Base-by-base conservation (phyloP, 1,140 invertebrate genomes). In the Bombus pyrosoma region DNA sequence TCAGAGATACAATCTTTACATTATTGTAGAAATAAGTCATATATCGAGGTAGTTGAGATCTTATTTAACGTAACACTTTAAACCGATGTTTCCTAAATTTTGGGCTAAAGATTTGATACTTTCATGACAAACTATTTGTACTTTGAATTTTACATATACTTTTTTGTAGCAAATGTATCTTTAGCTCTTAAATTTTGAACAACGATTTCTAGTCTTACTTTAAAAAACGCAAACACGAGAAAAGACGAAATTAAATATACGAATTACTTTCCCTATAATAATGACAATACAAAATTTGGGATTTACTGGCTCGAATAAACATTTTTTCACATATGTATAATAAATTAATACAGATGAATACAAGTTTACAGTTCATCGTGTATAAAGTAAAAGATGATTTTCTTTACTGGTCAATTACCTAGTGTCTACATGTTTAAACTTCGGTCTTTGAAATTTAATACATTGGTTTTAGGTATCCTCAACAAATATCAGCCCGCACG, bases 11-110 rank as follows among this genome's bases (percentile, higher is more conserved):
- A 57, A 72, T 79, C 72, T 80, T 80, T 71, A 84, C 53, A 64
- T 72, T 71, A 80, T 62, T 64, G 68, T 41, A 59, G 77, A 85
- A 85, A 85, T 85, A 85, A 85, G 57, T 85, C 39, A 77, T 85
- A 85, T 80, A 68, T 73, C 83, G 77, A 85, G 83, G 83, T 85
- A 85, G 83, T 85, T 85, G 77, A 85, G 53, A 85, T 85, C 76
- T 80, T 62, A 80, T 85, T 80, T 37, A 80, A 80, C 57, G 66
- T 71, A 85, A 85, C 57, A 69, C 53, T 80, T 85, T 85, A 85
- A 85, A 85, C 77, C 83, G 79, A 57, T 85, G 68, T 53, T 62
- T 80, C 76, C 77, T 32, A 85, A 80, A 85, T 80, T 72, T 62
- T n/a, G 53, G 32, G n/a, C 39, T 72, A 85, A 85, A 85, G 39